Conservation (phyloP, 1,140 invertebrate species). For the Harlomillsia oculata region DNA sequence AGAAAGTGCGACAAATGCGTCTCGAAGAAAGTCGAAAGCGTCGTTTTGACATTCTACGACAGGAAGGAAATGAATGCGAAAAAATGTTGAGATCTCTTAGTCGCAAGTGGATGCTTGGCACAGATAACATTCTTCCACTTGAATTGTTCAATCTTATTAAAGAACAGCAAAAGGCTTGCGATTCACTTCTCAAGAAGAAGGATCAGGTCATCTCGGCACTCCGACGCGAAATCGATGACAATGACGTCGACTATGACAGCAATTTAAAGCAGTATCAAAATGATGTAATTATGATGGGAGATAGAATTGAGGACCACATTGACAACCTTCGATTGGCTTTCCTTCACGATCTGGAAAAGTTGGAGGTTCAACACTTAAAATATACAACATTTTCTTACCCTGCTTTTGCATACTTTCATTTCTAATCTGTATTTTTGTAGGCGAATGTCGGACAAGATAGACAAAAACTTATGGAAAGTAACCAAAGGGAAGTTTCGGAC, state of each 20-base stretch:
- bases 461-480: conserved; percentile 24
- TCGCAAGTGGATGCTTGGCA: conserved; percentile 23
- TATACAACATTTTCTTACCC: background rate
- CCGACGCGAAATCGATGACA: conserved; percentile 22
- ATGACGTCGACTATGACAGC: conserved; percentile 30
- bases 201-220: conserved; percentile 24
- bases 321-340: conserved; percentile 27
- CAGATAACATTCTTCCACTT: conserved; percentile 27
- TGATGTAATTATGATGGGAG: conserved; percentile 33
- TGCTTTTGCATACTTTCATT: background rate
- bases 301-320: conserved; percentile 32
- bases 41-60: conserved; percentile 6
- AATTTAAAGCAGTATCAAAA: conserved; percentile 32
- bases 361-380: conserved; percentile 19
- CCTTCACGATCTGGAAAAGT: conserved; percentile 25
- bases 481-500: conserved; percentile 29
- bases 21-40: conserved; percentile 13
- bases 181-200: conserved; percentile 26
- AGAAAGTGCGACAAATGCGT: conserved; percentile 16
- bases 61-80: conserved; percentile 28
- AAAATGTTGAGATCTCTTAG: conserved; percentile 22
- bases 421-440: conserved; percentile 6
- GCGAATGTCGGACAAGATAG: conserved; percentile 24
- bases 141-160: conserved; percentile 29
- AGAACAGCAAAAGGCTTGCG: conserved; percentile 24